Evolutionary conservation across 2,888 invertebrate species (phyloP), one percentile per base, ranked within the genome.

Genomic region (Athripsodes cinereus): DNA sequence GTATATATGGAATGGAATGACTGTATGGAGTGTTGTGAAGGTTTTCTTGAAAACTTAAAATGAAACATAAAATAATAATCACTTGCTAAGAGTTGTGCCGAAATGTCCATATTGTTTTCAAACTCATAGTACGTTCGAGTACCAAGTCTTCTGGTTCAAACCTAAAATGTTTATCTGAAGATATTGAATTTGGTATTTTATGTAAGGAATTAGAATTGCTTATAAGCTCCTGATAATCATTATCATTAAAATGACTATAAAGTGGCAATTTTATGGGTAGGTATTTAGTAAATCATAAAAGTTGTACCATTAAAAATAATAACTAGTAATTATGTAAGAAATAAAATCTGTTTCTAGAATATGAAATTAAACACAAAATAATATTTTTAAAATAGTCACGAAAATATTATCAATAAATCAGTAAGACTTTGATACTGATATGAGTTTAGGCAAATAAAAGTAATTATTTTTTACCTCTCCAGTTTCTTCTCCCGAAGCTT

Each of bases 401-500:
- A n/a, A n/a, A n/a, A n/a, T n/a, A n/a, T n/a, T n/a, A n/a, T n/a
- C n/a, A n/a, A n/a, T n/a, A n/a, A n/a, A n/a, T n/a, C n/a, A n/a
- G n/a, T n/a, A n/a, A n/a, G n/a, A n/a, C n/a, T n/a, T n/a, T n/a
- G n/a, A n/a, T n/a, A n/a, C n/a, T n/a, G n/a, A n/a, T n/a, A n/a
- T n/a, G 31, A 31, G 6, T 11, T 8, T 31, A 40, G 13, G 40
- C 16, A 40, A 48, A 18, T 48, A 20, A 19, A 20, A 48, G 11
- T n/a, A 40, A 22, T 22, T 22, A 20, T 31, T 18, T 22, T 73
- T 71, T 69, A 79, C 79, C 68, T 78, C 78, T 63, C 73, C 75
- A 21, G 75, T 74, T 58, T 80, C 79, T 65, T 80, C 79, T 47
- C 72, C 76, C 46, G 74, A 75, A 67, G 68, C 75, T 66, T 71